Evolutionary conservation across 2,888 invertebrate genomes (phyloP), one percentile per base, ranked within the genome.

Genomic region (Rosalia funebris): DNA sequence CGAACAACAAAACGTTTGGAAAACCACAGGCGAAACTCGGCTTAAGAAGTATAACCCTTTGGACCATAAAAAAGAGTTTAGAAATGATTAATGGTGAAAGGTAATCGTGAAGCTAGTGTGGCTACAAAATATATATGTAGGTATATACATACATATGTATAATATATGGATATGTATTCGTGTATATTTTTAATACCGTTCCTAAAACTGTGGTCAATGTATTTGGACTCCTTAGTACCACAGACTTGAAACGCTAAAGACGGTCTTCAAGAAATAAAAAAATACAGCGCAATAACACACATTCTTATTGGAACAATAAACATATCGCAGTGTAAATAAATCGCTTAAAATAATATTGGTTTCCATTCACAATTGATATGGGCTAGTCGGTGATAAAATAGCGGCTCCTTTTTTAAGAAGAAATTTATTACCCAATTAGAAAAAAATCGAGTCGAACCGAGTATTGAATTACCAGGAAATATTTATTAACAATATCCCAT

Each of bases 371-470:
- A 36, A 48, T 39, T 20, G 15, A 25, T 39, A 39, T 41, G 16
- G 34, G 53, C 36, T 42, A 42, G 9, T 48, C 34, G 47, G 19
- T 48, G 55, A 48, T 55, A 60, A 54, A 53, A 17, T 11, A 36
- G 46, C 56, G 36, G 50, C 41, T 37, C 56, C 32, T 50, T 56
- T 48, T 58, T 53, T 34, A 56, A 58, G 16, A 44, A 44, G 44
- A 50, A 64, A 64, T 64, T 64, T 64, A 64, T 52, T 45, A 36
- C 37, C 19, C 42, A 47, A 58, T 64, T 64, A 53, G 54, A 46
- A 60, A 57, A 57, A 55, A 37, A 58, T 25, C 41, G 32, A 50
- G 39, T 56, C 25, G 37, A 32, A 42, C 52, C 20, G 47, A 32
- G 53, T 60, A 55, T 63, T 57, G 44, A 25, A 55, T 64, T 64